A percentile compares a stretch with the other conserved stretches of the same genome.
These are phyloP conservation scores for fruit fly (Drosophila melanogaster) DNA, from an alignment of 1,140 invertebrate species.

Conservation along the genomic window DNA sequence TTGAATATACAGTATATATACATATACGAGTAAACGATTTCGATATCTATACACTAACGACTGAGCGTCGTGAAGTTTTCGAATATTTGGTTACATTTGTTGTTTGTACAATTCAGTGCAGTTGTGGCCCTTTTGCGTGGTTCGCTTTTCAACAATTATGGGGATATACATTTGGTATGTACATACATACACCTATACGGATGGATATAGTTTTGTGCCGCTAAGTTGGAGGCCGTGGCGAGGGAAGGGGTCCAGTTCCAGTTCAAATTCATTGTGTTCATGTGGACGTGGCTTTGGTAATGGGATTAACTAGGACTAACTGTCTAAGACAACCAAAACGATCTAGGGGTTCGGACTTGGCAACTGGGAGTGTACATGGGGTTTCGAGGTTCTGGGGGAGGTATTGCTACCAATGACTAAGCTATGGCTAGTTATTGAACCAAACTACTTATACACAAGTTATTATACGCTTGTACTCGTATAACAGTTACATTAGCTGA, in stretches of 20 bases:
- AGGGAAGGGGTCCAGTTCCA: slow-evolving; percentile 15
- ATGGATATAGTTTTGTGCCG: slow-evolving; percentile 46
- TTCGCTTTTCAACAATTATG: slow-evolving; percentile 28
- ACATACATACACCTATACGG: slow-evolving; percentile 14
- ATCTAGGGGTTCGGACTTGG: slow-evolving; percentile 12
- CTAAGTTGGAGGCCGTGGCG: slow-evolving; percentile 35
- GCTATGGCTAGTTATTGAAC: slow-evolving; percentile 46
- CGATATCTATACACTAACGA: slow-evolving; percentile 62
- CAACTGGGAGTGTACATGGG: slow-evolving; percentile 6
- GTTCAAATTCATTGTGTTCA: slow-evolving; percentile 33
- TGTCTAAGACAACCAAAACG: slow-evolving; percentile 23
- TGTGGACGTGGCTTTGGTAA: slow-evolving; percentile 29
- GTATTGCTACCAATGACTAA: slow-evolving; percentile 26
- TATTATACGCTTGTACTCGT: slow-evolving; percentile 17
- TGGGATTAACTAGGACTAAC: slow-evolving; percentile 11
- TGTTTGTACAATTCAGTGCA: slow-evolving; percentile 49
- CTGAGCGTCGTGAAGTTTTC: slow-evolving; percentile 46
- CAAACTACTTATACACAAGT: slow-evolving; percentile 63
- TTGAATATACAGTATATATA: slow-evolving; percentile 57
- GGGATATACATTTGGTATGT: slow-evolving; percentile 31
- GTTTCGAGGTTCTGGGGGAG: not conserved
- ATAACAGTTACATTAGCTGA: slow-evolving; percentile 32
- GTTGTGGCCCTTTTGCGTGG: slow-evolving; percentile 29
- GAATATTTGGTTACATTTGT: slow-evolving; percentile 23
- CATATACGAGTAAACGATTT: slow-evolving; percentile 48